Evolutionary conservation across 2,797 vertebrate species (phyloP).

Genomic region (Calcarius lapponicus): DNA sequence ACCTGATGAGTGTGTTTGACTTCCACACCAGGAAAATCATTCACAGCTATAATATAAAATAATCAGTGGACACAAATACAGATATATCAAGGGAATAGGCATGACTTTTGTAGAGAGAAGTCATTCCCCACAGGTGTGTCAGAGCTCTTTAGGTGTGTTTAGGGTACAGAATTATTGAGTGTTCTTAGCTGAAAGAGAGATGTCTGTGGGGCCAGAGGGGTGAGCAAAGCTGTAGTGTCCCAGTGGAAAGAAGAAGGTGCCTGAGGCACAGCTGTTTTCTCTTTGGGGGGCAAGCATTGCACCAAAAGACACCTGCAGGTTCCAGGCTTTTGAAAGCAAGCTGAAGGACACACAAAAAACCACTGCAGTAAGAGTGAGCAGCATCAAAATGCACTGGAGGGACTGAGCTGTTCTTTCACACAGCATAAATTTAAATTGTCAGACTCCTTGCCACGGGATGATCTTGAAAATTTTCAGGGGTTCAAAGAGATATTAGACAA

Average conservation of each 20-base stretch:
- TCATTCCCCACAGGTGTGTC: background rate
- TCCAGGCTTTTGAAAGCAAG: background rate
- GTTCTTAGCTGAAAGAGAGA: background rate
- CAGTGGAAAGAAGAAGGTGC: background rate
- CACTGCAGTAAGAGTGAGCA: background rate
- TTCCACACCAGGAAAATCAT: background rate
- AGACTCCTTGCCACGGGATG: fast-evolving
- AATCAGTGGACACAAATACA: background rate
- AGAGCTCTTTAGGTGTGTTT: background rate
- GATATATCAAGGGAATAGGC: background rate
- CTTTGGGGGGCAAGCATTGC: background rate
- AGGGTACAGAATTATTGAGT: background rate
- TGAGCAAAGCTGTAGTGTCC: background rate
- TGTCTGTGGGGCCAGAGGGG: background rate
- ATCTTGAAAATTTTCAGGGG: background rate
- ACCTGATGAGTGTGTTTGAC: background rate
- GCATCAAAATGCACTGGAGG: background rate
- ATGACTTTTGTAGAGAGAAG: background rate
- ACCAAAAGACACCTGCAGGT: background rate
- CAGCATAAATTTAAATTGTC: background rate
- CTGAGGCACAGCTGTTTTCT: background rate
- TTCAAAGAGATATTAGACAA: background rate
- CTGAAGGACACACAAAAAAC: fast-evolving
- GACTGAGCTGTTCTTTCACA: background rate
- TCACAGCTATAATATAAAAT: background rate